Conservation (phyloP, 2,113 vertebrate species). For the Sceloporus undulatus region DNA sequence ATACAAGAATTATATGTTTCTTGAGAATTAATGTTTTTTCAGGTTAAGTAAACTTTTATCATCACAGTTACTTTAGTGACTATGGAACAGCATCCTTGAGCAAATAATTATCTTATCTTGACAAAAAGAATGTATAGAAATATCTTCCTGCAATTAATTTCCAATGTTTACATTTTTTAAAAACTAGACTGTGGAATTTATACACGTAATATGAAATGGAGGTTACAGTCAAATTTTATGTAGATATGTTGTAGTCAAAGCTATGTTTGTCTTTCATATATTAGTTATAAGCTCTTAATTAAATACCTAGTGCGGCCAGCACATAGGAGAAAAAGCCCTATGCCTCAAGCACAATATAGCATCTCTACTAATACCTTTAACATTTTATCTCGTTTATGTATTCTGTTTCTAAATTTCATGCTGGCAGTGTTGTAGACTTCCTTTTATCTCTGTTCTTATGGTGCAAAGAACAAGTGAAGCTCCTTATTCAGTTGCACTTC, state of each 20-base stretch:
- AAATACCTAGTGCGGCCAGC: conserved; percentile 63
- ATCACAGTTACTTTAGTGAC: conserved; percentile 50
- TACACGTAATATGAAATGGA: conserved; percentile 73
- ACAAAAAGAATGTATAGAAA: conserved; percentile 87
- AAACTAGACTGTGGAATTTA: conserved; percentile 82
- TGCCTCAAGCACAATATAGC: conserved; percentile 68
- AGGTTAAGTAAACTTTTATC: conserved; percentile 54
- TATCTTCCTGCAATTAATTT: conserved; percentile 80
- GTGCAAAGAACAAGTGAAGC: conserved; percentile 69
- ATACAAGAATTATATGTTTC: conserved; percentile 26
- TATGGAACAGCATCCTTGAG: conserved; percentile 68
- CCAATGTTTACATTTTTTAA: conserved; percentile 87
- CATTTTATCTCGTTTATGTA: conserved; percentile 37
- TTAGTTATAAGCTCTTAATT: conserved; percentile 72
- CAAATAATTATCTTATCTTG: conserved; percentile 75
- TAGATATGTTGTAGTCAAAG: conserved; percentile 71
- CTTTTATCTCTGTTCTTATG: conserved; percentile 42
- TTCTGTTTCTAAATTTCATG: conserved; percentile 46
- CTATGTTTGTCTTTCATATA: conserved; percentile 70
- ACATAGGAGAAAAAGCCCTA: conserved; percentile 47
- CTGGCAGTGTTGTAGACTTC: conserved; percentile 54
- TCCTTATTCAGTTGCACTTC: conserved; percentile 75
- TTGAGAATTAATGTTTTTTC: conserved; percentile 40
- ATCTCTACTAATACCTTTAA: conserved; percentile 60
- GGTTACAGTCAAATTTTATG: conserved; percentile 68